Percentiles rank a stretch among this genome's conserved stretches.
These are phyloP conservation scores for Agrochola lota DNA, from an alignment of 2,888 invertebrate genomes.

Conservation along the genomic window DNA sequence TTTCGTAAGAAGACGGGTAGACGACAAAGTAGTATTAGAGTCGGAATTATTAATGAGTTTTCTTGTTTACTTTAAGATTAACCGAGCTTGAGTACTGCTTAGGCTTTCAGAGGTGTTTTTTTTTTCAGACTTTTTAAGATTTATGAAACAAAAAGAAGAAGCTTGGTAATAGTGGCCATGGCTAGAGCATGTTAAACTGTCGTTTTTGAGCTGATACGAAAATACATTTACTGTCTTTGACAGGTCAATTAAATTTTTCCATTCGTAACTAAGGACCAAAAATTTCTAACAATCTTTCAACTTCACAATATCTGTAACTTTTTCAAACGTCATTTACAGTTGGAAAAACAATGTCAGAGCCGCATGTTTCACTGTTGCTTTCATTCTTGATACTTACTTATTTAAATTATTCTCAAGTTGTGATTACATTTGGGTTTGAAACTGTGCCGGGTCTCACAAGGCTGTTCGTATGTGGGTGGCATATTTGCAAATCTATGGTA, in stretches of 20 bases:
- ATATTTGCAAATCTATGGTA: conserved; percentile 44
- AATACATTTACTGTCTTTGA: too few relatives aligned
- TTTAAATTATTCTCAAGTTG: conserved; percentile 35
- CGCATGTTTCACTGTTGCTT: conserved; percentile 41
- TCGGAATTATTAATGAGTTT: conserved; percentile 45
- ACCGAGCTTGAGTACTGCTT: conserved; percentile 30
- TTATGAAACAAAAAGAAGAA: conserved; percentile 6
- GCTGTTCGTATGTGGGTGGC: conserved; percentile 38
- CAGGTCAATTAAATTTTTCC: background rate
- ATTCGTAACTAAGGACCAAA: background rate
- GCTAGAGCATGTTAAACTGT: background rate
- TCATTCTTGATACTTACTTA: conserved; percentile 21
- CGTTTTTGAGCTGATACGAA: background rate
- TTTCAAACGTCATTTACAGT: background rate
- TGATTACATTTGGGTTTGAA: conserved; percentile 29
- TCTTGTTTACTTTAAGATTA: conserved; percentile 49
- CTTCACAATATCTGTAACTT: background rate
- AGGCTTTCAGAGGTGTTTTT: conserved; percentile 23
- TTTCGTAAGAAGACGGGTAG: conserved; percentile 39
- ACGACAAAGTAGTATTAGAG: conserved; percentile 40
- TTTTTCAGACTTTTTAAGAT: conserved; percentile 20
- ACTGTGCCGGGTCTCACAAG: conserved; percentile 21
- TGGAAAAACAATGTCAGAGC: conserved; percentile 21
- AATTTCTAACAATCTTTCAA: background rate
- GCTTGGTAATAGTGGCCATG: background rate